These are phyloP conservation scores for Parambassis ranga DNA, from an alignment of 2,797 vertebrate genomes.

Conservation along the genomic window DNA sequence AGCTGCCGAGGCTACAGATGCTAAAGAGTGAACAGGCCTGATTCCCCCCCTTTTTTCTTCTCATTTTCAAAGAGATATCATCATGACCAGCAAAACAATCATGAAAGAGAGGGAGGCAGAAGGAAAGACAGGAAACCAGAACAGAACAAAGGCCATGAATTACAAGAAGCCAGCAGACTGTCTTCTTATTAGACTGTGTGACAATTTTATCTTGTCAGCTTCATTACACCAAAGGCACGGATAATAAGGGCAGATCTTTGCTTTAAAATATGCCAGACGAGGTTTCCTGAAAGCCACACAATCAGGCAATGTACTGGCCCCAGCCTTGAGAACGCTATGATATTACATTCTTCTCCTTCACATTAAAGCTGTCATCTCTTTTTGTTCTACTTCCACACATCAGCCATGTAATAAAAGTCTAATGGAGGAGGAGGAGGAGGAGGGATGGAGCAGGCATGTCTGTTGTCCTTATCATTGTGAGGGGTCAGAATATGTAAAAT, in stretches of 20 bases:
- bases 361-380: conserved; percentile 63
- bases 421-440: conserved; percentile 27
- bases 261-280: conserved; percentile 58
- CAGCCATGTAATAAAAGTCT: conserved; percentile 42
- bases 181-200: conserved; percentile 67
- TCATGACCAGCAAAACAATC: conserved; percentile 73
- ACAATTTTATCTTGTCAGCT: conserved; percentile 68
- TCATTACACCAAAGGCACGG: conserved; percentile 65
- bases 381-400: conserved; percentile 44
- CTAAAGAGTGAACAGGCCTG: conserved; percentile 67
- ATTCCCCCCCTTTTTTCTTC: conserved; percentile 64
- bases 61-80: conserved; percentile 76
- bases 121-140: conserved; percentile 45
- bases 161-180: conserved; percentile 58
- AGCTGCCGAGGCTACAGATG: conserved; percentile 65
- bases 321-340: conserved; percentile 19
- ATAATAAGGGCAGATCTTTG: conserved; percentile 62
- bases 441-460: conserved; percentile 51
- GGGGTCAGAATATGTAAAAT: conserved; percentile 22
- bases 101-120: conserved; percentile 55
- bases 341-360: conserved; percentile 49
- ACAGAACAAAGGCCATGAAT: conserved; percentile 67
- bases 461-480: conserved; percentile 59
- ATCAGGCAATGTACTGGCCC: conserved; percentile 45
- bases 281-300: conserved; percentile 49